phyloP scores from a whole-genome alignment of 2,113 vertebrate genomes.

The Tyrannus savana region DNA sequence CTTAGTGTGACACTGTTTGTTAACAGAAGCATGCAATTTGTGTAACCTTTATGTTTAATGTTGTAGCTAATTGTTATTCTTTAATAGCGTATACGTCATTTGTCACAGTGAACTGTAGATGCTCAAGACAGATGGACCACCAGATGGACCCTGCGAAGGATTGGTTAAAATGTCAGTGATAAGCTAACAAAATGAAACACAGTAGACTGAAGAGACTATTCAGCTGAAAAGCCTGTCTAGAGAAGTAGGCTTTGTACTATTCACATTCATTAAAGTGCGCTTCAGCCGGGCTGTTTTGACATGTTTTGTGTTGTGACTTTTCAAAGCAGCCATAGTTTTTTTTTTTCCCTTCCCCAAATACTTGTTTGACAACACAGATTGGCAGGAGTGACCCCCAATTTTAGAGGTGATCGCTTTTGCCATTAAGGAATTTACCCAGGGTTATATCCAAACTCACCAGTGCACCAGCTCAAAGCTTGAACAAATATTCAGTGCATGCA shows the following conservation, averaged over 20 bases:
- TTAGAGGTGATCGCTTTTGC: neutral
- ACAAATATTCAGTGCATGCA: fast-evolving
- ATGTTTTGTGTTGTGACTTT: neutral
- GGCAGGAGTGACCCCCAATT: neutral
- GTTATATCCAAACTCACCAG: neutral
- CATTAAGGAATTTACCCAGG: neutral
- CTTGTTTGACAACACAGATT: neutral
- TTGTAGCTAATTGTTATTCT: constrained; percentile 48
- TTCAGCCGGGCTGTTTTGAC: constrained; percentile 3
- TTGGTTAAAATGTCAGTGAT: constrained; percentile 71
- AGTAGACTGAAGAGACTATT: constrained; percentile 43
- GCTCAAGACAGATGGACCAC: constrained; percentile 76
- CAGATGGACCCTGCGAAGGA: constrained; percentile 73
- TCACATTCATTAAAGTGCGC: constrained; percentile 14
- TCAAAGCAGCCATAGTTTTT: neutral
- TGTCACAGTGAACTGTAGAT: constrained; percentile 55
- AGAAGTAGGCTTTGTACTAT: constrained; percentile 21
- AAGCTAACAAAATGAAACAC: constrained; percentile 66
- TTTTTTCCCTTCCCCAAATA: neutral
- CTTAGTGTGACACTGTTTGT: constrained; percentile 10
- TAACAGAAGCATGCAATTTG: constrained; percentile 28
- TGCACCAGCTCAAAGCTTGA: neutral
- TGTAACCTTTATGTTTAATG: constrained; percentile 49
- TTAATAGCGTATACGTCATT: constrained; percentile 58
- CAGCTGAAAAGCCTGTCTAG: constrained; percentile 54